Evolutionary conservation across 2,797 vertebrate genomes (phyloP).

Genomic region (Sebastes aleutianus): DNA sequence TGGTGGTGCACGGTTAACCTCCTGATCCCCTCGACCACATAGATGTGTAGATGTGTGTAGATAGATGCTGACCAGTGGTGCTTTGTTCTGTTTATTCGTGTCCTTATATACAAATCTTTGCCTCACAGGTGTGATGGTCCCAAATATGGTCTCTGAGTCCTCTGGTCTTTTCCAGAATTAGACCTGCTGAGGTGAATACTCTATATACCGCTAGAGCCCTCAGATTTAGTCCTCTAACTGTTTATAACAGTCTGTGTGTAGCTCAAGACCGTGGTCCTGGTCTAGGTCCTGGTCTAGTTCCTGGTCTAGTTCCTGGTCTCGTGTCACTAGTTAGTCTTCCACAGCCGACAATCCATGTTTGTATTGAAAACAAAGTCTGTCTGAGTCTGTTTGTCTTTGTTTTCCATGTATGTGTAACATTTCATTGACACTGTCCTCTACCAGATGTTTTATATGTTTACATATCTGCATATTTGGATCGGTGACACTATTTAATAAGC

Average conservation of each 20-base stretch:
- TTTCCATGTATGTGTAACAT: constrained; percentile 16
- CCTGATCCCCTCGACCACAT: not conserved
- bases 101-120: constrained; percentile 64
- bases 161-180: constrained; percentile 86
- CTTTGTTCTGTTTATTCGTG: constrained; percentile 40
- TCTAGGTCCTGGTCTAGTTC: no score
- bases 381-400: constrained; percentile 42
- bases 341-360: constrained; percentile 7
- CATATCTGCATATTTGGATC: not conserved
- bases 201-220: not conserved
- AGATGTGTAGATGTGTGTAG: not conserved
- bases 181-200: constrained; percentile 75
- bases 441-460: not conserved
- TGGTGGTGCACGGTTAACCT: constrained; percentile 11
- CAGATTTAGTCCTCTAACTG: not conserved
- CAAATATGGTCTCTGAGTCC: constrained; percentile 80
- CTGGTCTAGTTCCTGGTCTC: not conserved
- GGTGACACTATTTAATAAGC: no score
- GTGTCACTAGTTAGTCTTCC: not conserved
- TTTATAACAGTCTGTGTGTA: not conserved
- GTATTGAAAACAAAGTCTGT: constrained; percentile 28
- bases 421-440: not conserved
- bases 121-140: constrained; percentile 83
- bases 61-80: not conserved
- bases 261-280: no score